Conservation (phyloP, 2,113 vertebrate species). For the Gavialis gangeticus region DNA sequence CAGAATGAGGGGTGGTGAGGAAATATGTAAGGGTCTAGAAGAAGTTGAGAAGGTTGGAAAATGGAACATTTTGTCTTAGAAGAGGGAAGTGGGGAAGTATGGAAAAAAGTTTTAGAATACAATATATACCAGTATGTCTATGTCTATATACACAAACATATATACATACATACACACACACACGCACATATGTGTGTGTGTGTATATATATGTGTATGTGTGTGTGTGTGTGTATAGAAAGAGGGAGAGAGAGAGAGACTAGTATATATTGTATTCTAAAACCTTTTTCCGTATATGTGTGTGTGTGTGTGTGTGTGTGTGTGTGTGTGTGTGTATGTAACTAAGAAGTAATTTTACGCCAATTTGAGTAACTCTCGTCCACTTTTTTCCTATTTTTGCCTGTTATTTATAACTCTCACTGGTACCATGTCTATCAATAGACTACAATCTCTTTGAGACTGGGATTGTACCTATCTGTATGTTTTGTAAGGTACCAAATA, state of each 20-base stretch:
- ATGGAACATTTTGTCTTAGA: neutral
- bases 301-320: neutral
- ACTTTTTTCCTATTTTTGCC: neutral
- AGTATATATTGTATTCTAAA: no score
- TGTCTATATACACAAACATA: no score
- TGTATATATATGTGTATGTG: no score
- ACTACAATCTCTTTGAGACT: neutral
- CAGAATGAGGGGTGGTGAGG: accelerated
- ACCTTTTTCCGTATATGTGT: neutral
- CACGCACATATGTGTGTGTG: no score
- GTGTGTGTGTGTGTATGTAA: neutral
- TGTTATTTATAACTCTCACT: neutral
- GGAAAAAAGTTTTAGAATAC: neutral
- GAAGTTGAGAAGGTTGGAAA: neutral
- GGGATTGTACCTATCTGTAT: neutral
- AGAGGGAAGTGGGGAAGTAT: neutral
- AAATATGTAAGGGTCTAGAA: accelerated
- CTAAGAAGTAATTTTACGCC: neutral
- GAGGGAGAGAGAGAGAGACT: no score
- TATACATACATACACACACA: no score
- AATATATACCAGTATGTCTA: no score
- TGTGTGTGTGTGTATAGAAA: no score
- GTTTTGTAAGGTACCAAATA: neutral
- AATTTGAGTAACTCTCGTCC: neutral
- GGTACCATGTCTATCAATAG: neutral